phyloP scores from a whole-genome alignment of 2,113 vertebrate species.

The Podarcis muralis region DNA sequence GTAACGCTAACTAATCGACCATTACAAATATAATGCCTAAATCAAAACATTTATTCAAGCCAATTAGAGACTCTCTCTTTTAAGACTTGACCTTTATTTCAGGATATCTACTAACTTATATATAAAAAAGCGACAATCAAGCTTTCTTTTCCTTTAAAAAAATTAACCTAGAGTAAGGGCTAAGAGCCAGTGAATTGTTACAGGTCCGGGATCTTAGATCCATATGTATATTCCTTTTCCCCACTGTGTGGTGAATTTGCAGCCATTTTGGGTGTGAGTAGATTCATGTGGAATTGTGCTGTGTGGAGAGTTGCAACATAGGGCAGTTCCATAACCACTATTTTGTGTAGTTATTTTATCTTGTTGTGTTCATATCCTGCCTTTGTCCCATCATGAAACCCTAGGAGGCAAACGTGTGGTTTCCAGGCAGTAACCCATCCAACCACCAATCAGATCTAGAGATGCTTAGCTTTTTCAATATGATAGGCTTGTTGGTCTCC shows the following conservation, averaged over 20 bases:
- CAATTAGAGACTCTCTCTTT: neutral
- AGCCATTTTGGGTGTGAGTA: neutral
- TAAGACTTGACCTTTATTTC: constrained; percentile 6
- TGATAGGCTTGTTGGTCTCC: no score
- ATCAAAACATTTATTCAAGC: constrained; percentile 2
- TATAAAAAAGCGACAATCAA: neutral
- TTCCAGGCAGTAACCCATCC: no score
- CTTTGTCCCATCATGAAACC: no score
- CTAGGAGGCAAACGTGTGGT: no score
- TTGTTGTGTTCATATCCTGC: no score
- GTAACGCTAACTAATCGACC: neutral
- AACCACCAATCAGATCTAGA: no score
- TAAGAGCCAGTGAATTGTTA: neutral
- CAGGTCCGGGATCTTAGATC: neutral
- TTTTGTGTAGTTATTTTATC: neutral
- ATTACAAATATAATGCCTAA: constrained; percentile 8
- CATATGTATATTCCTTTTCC: neutral
- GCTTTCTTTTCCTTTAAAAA: neutral
- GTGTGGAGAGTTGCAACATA: neutral
- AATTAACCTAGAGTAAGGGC: neutral
- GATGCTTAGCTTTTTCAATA: no score
- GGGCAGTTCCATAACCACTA: neutral
- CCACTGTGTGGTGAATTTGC: neutral
- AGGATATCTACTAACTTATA: neutral
- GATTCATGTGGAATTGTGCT: neutral